Percentiles rank a stretch among this genome's conserved stretches.
Conservation (phyloP, 2,113 vertebrate genomes). For the Arvicanthis niloticus region DNA sequence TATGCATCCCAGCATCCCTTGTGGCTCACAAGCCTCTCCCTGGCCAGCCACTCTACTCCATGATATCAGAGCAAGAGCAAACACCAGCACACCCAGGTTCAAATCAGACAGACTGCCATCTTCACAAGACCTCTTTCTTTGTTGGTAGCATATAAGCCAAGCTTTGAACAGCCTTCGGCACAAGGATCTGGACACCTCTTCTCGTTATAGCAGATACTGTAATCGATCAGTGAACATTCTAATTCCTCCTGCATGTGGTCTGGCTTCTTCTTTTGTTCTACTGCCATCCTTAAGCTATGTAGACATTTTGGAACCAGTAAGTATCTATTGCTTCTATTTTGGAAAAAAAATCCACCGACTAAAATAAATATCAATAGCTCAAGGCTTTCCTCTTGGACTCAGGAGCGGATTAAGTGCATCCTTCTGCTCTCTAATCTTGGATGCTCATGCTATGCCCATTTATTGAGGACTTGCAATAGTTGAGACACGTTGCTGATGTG, state of each 20-base stretch:
- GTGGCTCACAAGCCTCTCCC: no score
- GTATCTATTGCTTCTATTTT: not conserved
- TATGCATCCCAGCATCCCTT: not conserved
- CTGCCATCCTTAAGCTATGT: not conserved
- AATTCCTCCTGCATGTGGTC: not conserved
- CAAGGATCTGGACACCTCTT: not conserved
- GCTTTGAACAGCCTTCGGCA: not conserved
- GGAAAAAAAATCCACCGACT: not conserved
- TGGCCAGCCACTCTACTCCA: rapidly evolving
- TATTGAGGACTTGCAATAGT: not conserved
- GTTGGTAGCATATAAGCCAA: not conserved
- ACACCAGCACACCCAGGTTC: not conserved
- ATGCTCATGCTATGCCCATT: not conserved
- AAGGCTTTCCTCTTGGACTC: not conserved
- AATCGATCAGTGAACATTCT: not conserved
- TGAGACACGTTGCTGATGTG: no score
- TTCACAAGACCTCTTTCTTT: not conserved
- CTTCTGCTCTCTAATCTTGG: not conserved
- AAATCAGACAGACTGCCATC: no score
- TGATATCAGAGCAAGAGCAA: not conserved
- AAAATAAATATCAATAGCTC: not conserved
- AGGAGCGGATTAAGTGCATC: not conserved
- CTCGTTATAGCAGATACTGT: not conserved
- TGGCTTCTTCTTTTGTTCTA: not conserved
- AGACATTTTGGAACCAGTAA: not conserved